Conservation (phyloP, 1,140 invertebrate species). For the Bacillus rossius region DNA sequence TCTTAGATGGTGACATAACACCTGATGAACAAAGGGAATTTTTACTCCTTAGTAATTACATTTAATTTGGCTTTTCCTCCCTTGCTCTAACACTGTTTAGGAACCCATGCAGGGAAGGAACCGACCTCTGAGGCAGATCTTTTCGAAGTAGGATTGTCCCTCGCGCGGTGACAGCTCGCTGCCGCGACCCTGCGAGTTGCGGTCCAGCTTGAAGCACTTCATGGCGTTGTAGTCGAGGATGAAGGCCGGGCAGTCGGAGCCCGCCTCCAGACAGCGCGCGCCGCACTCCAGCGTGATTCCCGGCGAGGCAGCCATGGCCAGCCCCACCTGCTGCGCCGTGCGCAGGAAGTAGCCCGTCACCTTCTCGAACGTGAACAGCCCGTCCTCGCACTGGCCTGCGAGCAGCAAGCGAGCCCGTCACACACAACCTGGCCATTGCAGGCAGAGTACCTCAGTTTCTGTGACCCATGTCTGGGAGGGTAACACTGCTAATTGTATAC, state of each 20-base stretch:
- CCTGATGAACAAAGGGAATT: too few relatives aligned
- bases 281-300: conserved; percentile 41
- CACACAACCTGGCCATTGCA: too few relatives aligned
- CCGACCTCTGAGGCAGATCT: conserved; percentile 45
- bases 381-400: conserved; percentile 43
- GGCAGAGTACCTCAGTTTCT: too few relatives aligned
- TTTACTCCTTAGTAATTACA: too few relatives aligned
- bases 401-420: too few relatives aligned
- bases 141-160: conserved; percentile 46
- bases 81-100: too few relatives aligned
- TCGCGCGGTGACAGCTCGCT: conserved; percentile 39
- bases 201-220: conserved; percentile 45
- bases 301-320: conserved; percentile 34
- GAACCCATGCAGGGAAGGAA: too few relatives aligned
- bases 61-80: too few relatives aligned
- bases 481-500: too few relatives aligned
- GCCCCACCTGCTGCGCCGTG: conserved; percentile 40
- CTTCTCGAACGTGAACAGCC: conserved; percentile 47
- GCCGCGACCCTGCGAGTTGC: conserved; percentile 45
- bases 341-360: conserved; percentile 44
- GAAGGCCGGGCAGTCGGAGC: conserved; percentile 45
- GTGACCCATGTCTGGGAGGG: too few relatives aligned
- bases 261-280: conserved; percentile 37
- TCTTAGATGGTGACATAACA: too few relatives aligned
- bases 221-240: conserved; percentile 42